Base-by-base conservation (phyloP, 2,113 vertebrate species). In the Campylorhamphus procurvoides region DNA sequence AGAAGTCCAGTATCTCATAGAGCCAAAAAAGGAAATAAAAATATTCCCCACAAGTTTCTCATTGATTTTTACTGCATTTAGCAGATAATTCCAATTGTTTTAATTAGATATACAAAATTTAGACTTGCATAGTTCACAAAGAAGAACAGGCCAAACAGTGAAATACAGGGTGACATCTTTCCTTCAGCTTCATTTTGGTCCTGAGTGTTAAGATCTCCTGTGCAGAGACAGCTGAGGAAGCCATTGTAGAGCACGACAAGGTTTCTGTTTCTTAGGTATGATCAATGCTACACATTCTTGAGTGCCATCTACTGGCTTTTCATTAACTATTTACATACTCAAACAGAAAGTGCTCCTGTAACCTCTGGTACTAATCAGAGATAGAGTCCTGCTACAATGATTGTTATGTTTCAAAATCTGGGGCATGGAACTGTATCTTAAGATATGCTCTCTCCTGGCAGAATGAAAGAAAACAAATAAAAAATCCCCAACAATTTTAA, bases 301-400 rank as follows among this genome's bases (percentile, higher is more conserved):
- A 89, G 95, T 97, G 95, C 91, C 95, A 94, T 62, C 93, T 94
- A 68, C 91, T 85, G 96, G 89, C 40, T 87, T 84, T 92, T 58
- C 68, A 82, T 94, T 94, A 95, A 92, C 69, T 67, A 60, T 81
- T 88, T 87, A 33, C 37, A 27, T 58, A 29, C 56, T 56, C 56
- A 55, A 31, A 59, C 2, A 50, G 44, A 72, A 92, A 74, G 14
- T 10, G 11, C 8, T 78, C 14, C 76, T 71, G 18, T n/a, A 80
- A 37, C 5, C 10, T 42, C 47, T 44, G 47, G 4, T 44, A 11
- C 22, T 33, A 68, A 50, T 31, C 27, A 55, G 40, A 62, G 37
- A 37, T 22, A 25, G 29, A 69, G 35, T 31, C 35, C 14, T 56
- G 18, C 3, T 14, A 27, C 4, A 12, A 52, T 3, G 12, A 15